Percentiles rank a stretch among this genome's conserved stretches.
Conservation (phyloP, 2,113 vertebrate species). For the western clawed frog (Xenopus tropicalis) region UCB_Xtro_10.0 CM004446.2:7810501-7811000, state of each 20-base stretch:
- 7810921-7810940: slow-evolving; percentile 25
- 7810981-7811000: slow-evolving; percentile 17
- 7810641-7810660: no score
- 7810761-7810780: slow-evolving; percentile 53
- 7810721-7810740: neutral
- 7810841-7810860: slow-evolving; percentile 53
- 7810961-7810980: slow-evolving; percentile 30
- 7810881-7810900: slow-evolving; percentile 51
- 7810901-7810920: slow-evolving; percentile 40
- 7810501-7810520: no score
- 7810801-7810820: slow-evolving; percentile 49
- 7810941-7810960: slow-evolving; percentile 13
- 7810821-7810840: slow-evolving; percentile 38
- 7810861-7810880: slow-evolving; percentile 47
- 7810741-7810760: slow-evolving; percentile 53
- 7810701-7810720: neutral
- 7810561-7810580: no score
- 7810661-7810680: no score
- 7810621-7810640: no score
- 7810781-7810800: slow-evolving; percentile 46
- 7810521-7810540: no score
- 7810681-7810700: neutral
- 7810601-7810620: no score
- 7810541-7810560: no score
- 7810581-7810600: no score